Evolutionary conservation across 2,797 vertebrate genomes (phyloP).

Genomic region (Odontamblyopus rebecca): DNA sequence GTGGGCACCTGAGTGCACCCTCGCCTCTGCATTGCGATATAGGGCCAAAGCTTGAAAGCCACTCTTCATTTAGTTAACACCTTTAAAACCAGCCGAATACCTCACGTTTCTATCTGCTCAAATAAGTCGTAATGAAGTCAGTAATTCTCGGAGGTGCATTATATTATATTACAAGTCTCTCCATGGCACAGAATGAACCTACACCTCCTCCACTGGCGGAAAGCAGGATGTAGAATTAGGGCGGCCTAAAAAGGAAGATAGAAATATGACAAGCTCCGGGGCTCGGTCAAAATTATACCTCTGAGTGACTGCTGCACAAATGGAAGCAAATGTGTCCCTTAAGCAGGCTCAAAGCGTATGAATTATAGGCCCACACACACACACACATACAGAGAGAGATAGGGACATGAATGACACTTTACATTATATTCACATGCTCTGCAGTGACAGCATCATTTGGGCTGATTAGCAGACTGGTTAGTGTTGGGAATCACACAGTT

Average conservation of each 20-base stretch:
- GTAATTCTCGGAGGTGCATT: conserved; percentile 7
- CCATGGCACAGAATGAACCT: conserved; percentile 23
- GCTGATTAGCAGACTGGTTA: conserved; percentile 34
- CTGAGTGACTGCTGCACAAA: conserved; percentile 59
- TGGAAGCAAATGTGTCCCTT: conserved; percentile 51
- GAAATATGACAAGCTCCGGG: conserved; percentile 64
- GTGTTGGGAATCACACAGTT: not conserved
- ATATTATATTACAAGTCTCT: conserved; percentile 9
- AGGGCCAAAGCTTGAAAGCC: not conserved
- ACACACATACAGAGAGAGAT: not conserved
- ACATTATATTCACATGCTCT: conserved; percentile 36
- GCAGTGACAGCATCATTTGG: conserved; percentile 28
- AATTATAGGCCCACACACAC: conserved; percentile 4
- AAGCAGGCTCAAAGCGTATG: conserved; percentile 37
- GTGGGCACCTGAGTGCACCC: not conserved
- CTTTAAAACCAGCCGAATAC: conserved; percentile 7
- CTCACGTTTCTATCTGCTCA: not conserved
- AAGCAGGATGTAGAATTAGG: conserved; percentile 71
- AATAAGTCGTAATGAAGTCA: conserved; percentile 10
- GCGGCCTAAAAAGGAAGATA: conserved; percentile 63
- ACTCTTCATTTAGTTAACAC: not conserved
- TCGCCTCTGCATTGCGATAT: not conserved
- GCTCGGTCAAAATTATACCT: conserved; percentile 62
- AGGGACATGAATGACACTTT: conserved; percentile 25
- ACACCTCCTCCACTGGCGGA: conserved; percentile 39